Conservation (phyloP, 2,797 vertebrate genomes). For the Capromys pilorides region DNA sequence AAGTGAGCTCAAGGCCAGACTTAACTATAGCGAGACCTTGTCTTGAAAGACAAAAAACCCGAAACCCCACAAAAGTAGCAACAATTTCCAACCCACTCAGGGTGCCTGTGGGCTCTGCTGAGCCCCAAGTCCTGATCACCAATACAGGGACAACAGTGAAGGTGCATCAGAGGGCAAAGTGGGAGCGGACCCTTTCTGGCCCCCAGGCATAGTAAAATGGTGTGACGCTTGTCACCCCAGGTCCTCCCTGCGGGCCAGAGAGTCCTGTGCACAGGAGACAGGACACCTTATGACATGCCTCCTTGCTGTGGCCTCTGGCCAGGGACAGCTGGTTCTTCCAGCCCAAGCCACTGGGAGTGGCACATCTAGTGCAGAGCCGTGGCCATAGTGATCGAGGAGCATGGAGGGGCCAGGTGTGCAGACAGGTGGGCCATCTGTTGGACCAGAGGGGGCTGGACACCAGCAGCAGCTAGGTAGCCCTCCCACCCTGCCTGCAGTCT, state of each 20-base stretch:
- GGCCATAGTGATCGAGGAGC: not conserved
- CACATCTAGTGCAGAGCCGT: rapidly evolving
- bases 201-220: rapidly evolving
- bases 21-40: too few relatives aligned
- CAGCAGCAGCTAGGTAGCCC: not conserved
- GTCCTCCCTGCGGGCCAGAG: not conserved
- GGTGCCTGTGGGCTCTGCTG: not conserved
- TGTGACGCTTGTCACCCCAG: rapidly evolving
- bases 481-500: not conserved
- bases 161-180: not conserved
- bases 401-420: not conserved
- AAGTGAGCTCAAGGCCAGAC: too few relatives aligned
- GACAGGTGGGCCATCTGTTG: not conserved
- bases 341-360: rapidly evolving
- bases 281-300: not conserved
- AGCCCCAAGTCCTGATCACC: not conserved
- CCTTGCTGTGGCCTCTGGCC: not conserved
- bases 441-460: not conserved
- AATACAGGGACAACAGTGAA: too few relatives aligned
- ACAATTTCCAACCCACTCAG: too few relatives aligned
- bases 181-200: not conserved
- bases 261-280: not conserved
- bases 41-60: too few relatives aligned
- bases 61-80: too few relatives aligned
- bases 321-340: not conserved